Evolutionary conservation across 2,888 invertebrate species (phyloP), one percentile per base, ranked within the genome.

Genomic region (Brenthis ino): DNA sequence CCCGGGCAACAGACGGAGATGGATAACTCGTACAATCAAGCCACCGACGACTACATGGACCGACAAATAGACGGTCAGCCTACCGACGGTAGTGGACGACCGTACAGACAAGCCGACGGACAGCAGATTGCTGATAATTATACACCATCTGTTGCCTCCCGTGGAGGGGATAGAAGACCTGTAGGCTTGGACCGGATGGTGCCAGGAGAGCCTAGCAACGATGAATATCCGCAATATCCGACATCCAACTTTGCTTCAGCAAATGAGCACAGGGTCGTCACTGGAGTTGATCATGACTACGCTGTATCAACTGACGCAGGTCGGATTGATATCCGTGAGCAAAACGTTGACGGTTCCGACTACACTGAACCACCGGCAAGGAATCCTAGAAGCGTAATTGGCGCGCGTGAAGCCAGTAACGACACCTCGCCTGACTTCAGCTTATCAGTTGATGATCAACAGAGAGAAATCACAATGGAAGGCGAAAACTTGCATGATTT

Each of bases 161-260:
- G 86, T 67, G 82, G 76, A 14, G 70, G 80, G 12, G 92, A 91
- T 48, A 81, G 90, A 63, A 88, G 94, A 47, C 94, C 94, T 0
- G 88, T 93, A 54, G 94, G 94, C 1, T 82, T 95, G 14, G 94
- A 93, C 68, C 89, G 95, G 64, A 94, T 95, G 94, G 93, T 95
- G 14, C 94, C 95, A 0, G 95, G 95, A 0, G 94, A 95, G 79
- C 93, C 94, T 0, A 94, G 94, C 77, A 93, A 93, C 58, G 87
- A 84, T 71, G 88, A 88, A 56, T 93, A 92, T 78, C 72, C 86
- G 48, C 85, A 88, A 75, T 89, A 88, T 76, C 82, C 85, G 68
- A 77, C 78, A 47, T 71, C 85, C 51, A 84, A 87, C 80, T 92
- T 90, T 82, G 76, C 87, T 77, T 76, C 86, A 80, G 14, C 90